These are phyloP conservation scores for Pseudomyrmex pallidus DNA, from an alignment of 1,140 invertebrate genomes.

Conservation along the genomic window DNA sequence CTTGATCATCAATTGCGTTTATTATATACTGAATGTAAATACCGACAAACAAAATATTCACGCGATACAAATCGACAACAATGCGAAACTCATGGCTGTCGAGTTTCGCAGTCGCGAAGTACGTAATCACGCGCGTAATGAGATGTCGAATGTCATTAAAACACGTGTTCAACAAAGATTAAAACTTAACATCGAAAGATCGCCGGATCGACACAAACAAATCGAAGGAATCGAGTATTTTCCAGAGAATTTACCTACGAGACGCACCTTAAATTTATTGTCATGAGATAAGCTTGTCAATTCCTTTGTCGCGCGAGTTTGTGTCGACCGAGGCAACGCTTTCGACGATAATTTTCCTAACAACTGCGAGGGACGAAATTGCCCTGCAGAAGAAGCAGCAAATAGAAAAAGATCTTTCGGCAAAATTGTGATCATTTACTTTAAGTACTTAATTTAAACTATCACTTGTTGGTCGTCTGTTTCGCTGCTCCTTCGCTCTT, in stretches of 20 bases:
- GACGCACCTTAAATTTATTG: conserved; percentile 56
- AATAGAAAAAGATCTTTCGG: neutral
- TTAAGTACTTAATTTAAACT: neutral
- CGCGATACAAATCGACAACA: neutral
- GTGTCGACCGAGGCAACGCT: neutral
- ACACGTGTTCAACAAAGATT: neutral
- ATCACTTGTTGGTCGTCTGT: neutral
- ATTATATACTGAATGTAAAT: neutral
- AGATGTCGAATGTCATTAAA: neutral
- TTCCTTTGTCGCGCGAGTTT: neutral
- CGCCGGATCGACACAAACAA: neutral
- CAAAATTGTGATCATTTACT: conserved; percentile 32
- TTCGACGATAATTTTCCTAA: conserved; percentile 38
- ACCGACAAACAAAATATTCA: neutral
- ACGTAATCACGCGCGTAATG: neutral
- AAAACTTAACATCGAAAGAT: conserved; percentile 11
- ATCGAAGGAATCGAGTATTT: conserved; percentile 4
- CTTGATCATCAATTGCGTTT: conserved; percentile 4
- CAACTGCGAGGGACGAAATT: conserved; percentile 1
- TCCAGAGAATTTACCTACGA: conserved; percentile 11
- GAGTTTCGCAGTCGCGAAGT: conserved; percentile 60
- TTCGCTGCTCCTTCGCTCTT: conserved; percentile 21
- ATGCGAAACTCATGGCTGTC: conserved; percentile 77
- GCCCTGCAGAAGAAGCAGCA: neutral
- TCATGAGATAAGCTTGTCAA: conserved; percentile 22